phyloP scores from a whole-genome alignment of 2,888 invertebrate genomes.

The Eilema griseolum region DNA sequence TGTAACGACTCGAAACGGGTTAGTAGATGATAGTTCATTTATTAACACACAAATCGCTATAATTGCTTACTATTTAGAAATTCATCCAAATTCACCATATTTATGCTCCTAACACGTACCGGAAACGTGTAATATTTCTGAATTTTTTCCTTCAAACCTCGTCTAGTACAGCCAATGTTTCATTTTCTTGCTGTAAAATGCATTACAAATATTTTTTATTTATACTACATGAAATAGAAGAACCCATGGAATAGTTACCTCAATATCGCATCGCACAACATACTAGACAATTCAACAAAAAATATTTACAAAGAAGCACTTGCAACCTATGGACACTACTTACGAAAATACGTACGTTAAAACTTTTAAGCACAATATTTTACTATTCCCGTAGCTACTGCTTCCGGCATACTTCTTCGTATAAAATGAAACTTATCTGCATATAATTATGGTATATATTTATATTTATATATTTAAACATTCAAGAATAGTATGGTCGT shows the following conservation, averaged over 20 bases:
- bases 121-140: too few species aligned
- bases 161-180: neutral
- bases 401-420: neutral
- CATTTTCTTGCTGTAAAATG: neutral
- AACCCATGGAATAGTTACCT: neutral
- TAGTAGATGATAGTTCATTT: neutral
- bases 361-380: slow-evolving; percentile 20
- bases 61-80: neutral
- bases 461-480: slow-evolving; percentile 12
- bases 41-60: neutral
- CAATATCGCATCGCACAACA: neutral
- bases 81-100: neutral
- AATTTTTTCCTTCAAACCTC: neutral
- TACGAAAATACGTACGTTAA: neutral
- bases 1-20: neutral
- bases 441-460: slow-evolving; percentile 5
- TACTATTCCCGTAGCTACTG: slow-evolving; percentile 9
- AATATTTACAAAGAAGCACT: slow-evolving; percentile 11
- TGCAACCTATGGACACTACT: slow-evolving; percentile 20
- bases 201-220: neutral
- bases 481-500: slow-evolving; percentile 23
- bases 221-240: neutral
- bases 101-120: neutral
- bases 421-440: neutral
- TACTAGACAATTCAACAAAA: neutral